phyloP scores from a whole-genome alignment of 1,140 invertebrate species.

The Nilaparvata lugens region DNA sequence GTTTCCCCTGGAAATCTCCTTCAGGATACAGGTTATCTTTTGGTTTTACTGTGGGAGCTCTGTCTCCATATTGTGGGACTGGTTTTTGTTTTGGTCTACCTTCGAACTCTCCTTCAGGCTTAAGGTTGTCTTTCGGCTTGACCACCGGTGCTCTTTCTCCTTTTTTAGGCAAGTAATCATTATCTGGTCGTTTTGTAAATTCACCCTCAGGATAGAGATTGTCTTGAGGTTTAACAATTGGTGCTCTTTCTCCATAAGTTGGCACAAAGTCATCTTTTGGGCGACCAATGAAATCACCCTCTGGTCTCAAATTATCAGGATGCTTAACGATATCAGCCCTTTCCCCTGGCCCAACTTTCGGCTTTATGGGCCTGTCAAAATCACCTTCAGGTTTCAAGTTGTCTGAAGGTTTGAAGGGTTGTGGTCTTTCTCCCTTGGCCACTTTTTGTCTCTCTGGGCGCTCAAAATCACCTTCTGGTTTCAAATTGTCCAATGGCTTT shows the following conservation, averaged over 20 bases:
- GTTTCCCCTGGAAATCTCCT: conserved; percentile 37
- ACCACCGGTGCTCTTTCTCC: conserved; percentile 30
- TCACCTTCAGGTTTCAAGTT: conserved; percentile 49
- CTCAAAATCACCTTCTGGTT: conserved; percentile 53
- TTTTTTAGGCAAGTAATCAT: conserved; percentile 26
- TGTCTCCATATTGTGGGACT: conserved; percentile 18
- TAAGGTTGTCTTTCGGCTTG: conserved; percentile 45
- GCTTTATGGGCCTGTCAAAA: conserved; percentile 40
- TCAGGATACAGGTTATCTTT: conserved; percentile 34
- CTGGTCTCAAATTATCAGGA: conserved; percentile 47
- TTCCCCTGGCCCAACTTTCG: conserved; percentile 32
- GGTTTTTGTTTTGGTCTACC: conserved; percentile 31
- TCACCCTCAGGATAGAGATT: conserved; percentile 52
- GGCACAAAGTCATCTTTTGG: conserved; percentile 48
- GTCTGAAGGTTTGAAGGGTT: conserved; percentile 41
- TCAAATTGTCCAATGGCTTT: conserved; percentile 40
- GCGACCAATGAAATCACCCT: conserved; percentile 52
- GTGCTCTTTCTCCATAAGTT: conserved; percentile 36
- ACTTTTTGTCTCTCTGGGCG: conserved; percentile 44
- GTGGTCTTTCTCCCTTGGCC: conserved; percentile 44
- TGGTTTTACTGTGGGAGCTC: conserved; percentile 33
- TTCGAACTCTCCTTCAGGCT: conserved; percentile 44
- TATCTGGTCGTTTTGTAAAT: conserved; percentile 35
- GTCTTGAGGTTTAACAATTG: conserved; percentile 35
- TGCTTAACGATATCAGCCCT: conserved; percentile 32